phyloP scores from a whole-genome alignment of 2,113 vertebrate genomes.

The Uria aalge region DNA sequence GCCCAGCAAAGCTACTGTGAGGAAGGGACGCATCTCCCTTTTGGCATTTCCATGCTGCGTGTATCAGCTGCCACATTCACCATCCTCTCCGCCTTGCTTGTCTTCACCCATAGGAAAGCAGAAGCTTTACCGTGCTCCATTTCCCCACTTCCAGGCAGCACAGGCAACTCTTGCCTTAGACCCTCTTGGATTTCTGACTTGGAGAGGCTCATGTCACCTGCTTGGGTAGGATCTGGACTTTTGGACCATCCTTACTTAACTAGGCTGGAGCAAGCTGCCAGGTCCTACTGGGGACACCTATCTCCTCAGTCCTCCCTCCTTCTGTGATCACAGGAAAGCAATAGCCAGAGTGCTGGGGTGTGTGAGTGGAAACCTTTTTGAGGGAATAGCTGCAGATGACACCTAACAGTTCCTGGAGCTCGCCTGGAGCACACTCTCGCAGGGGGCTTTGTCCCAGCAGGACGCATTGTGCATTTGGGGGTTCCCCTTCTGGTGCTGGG shows the following conservation, averaged over 20 bases:
- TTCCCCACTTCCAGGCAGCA: background rate
- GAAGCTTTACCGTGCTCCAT: background rate
- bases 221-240: background rate
- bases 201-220: background rate
- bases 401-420: background rate
- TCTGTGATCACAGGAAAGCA: background rate
- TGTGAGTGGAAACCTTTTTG: background rate
- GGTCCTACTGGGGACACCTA: background rate
- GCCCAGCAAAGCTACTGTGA: background rate
- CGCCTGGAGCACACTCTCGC: background rate
- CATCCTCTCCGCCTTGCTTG: background rate
- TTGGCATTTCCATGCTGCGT: background rate
- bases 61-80: background rate
- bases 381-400: background rate
- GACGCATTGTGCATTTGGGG: background rate
- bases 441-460: background rate
- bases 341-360: background rate
- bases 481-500: background rate
- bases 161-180: background rate
- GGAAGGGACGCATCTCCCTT: background rate
- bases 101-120: background rate
- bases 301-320: background rate
- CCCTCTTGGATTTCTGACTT: background rate
- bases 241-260: background rate
- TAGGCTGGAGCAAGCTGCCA: background rate